Evolutionary conservation across 1,140 invertebrate species (phyloP), one percentile per base, ranked within the genome.

Genomic region (Euura saliciscinereae): DNA sequence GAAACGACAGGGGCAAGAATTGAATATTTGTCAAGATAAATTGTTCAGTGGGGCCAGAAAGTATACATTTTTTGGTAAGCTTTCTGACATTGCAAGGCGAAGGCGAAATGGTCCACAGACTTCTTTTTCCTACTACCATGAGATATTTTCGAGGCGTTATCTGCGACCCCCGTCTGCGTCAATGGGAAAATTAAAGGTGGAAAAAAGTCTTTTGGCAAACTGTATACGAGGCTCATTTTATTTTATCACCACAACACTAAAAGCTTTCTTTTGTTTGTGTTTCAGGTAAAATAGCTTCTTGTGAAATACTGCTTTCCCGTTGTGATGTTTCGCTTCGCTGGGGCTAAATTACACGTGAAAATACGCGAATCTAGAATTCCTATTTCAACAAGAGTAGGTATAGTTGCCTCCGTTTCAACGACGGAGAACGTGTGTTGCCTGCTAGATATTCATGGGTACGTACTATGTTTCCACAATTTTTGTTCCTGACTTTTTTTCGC

Each of bases 201-300:
- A 11, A 59, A 59, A 11, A 59, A 59, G 8, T 59, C 51, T 3
- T 59, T 59, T 6, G 5, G 5, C 13, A 59, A 8, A n/a, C 51
- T 59, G 51, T 6, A 8, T 59, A 59, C 51, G 0, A 5, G 51
- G 2, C 6, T 71, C 43, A 68, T 75, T 75, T 68, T 70, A 70
- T 72, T 72, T 75, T 66, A 45, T 75, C 72, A 72, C 67, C 44
- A 42, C 28, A 6, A 28, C 64, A 71, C 71, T 69, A 73, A 69
- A 45, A 75, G 43, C 70, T 68, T 68, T 70, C 43, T 73, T 46
- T 71, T 10, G 68, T 72, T 8, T 75, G 51, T 75, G 74, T 75
- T 75, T 59, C 74, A 75, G 74, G 74, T 75, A 75, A 28, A 75
- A 73, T 75, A 67, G 28, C 28, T 28, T 73, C 68, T 68, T 51